phyloP scores from a whole-genome alignment of 2,888 invertebrate species.

The Prosapia bicincta region DNA sequence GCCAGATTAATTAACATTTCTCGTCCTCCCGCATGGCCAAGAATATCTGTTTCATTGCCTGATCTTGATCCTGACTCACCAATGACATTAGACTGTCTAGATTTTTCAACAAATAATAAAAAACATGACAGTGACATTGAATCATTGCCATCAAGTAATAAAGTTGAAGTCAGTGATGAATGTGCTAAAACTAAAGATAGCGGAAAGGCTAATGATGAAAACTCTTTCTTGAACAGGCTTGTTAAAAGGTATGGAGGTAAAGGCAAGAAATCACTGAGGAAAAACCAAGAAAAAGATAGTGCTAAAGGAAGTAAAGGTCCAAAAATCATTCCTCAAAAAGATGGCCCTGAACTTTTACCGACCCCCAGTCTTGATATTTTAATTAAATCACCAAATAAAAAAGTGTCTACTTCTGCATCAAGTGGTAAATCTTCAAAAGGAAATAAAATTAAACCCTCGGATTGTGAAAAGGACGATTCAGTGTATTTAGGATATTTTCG shows the following conservation, averaged over 20 bases:
- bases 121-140: slow-evolving; percentile 19
- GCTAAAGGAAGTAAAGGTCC: slow-evolving; percentile 46
- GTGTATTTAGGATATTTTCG: slow-evolving; percentile 53
- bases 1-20: slow-evolving; percentile 75
- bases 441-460: slow-evolving; percentile 48
- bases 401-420: slow-evolving; percentile 22
- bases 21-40: slow-evolving; percentile 54
- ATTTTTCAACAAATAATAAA: slow-evolving; percentile 9
- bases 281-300: slow-evolving; percentile 53
- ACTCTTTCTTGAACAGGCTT: slow-evolving; percentile 62
- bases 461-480: slow-evolving; percentile 47
- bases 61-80: slow-evolving; percentile 61
- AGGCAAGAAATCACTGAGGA: slow-evolving; percentile 50
- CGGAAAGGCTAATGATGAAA: slow-evolving; percentile 25
- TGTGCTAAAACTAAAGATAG: slow-evolving; percentile 15
- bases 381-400: slow-evolving; percentile 40
- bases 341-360: slow-evolving; percentile 54
- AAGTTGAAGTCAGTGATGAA: neutral
- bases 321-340: slow-evolving; percentile 19
- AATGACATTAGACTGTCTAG: slow-evolving; percentile 26
- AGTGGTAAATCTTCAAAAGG: slow-evolving; percentile 41
- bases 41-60: slow-evolving; percentile 67
- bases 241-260: slow-evolving; percentile 60
- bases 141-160: slow-evolving; percentile 11
- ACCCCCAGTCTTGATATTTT: slow-evolving; percentile 58